These are phyloP conservation scores for Maccullochella peelii DNA, from an alignment of 2,113 vertebrate species.

Conservation along the genomic window DNA sequence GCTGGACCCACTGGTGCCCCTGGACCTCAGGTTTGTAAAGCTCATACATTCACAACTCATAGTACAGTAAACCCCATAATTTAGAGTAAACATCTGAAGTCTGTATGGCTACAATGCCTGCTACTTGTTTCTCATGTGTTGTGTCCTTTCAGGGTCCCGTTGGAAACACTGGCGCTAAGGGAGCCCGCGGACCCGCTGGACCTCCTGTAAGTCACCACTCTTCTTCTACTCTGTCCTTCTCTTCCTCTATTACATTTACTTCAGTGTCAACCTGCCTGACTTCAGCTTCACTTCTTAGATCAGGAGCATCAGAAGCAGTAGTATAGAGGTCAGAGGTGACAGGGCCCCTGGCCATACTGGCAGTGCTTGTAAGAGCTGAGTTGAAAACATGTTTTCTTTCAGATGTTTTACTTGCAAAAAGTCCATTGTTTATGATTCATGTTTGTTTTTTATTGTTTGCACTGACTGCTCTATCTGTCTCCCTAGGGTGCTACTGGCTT, in stretches of 20 bases:
- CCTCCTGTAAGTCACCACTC: slow-evolving; percentile 90
- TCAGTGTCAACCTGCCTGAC: background rate
- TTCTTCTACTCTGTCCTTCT: background rate
- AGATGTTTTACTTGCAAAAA: background rate
- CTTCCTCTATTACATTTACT: background rate
- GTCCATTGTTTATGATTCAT: background rate
- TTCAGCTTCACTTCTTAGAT: background rate
- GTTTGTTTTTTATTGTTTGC: background rate
- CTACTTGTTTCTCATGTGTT: background rate
- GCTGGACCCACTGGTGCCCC: slow-evolving; percentile 89
- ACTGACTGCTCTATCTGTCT: slow-evolving; percentile 23
- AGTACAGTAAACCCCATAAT: background rate
- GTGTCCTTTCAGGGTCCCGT: slow-evolving; percentile 88
- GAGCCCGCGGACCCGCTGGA: slow-evolving; percentile 92
- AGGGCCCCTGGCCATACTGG: background rate
- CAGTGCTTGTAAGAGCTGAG: background rate
- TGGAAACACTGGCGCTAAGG: slow-evolving; percentile 95
- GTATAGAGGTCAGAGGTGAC: background rate
- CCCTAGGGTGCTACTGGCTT: slow-evolving; percentile 93
- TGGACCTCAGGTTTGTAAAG: slow-evolving; percentile 83
- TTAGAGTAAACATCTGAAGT: background rate
- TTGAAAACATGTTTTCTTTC: background rate
- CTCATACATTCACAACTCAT: background rate
- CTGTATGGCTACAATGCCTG: background rate
- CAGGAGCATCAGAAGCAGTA: background rate